These are phyloP conservation scores for Coregonus clupeaformis DNA, from an alignment of 2,113 vertebrate genomes.

Conservation along the genomic window DNA sequence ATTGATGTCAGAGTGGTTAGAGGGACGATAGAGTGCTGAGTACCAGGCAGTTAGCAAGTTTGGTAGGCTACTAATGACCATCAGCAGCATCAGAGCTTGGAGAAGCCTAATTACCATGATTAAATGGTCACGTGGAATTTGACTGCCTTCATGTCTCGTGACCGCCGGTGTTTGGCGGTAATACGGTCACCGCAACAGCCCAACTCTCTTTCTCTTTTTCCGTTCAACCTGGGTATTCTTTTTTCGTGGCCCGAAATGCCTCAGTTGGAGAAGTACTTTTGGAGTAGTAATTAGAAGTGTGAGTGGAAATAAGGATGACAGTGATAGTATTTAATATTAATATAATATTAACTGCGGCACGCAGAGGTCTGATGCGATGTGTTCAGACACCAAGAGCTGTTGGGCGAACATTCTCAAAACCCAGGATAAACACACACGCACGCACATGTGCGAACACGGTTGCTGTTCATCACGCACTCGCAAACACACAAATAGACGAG, in stretches of 20 bases:
- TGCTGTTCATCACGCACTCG: not conserved
- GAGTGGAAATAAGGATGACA: not conserved
- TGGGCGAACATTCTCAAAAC: not conserved
- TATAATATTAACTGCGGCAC: not conserved
- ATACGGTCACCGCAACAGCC: too few species aligned
- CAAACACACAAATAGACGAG: not conserved
- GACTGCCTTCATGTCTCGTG: too few species aligned
- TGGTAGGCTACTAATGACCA: too few species aligned
- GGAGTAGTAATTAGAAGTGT: not conserved
- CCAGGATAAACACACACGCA: not conserved
- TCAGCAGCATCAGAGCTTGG: too few species aligned
- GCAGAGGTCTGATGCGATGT: not conserved
- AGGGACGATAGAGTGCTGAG: too few species aligned
- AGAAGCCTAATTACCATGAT: too few species aligned
- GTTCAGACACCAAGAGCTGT: slow-evolving; percentile 1
- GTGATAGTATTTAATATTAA: too few species aligned
- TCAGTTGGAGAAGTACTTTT: not conserved
- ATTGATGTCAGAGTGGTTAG: too few species aligned
- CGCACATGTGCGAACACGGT: not conserved
- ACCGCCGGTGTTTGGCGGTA: too few species aligned
- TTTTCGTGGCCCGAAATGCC: not conserved
- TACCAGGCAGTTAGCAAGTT: too few species aligned
- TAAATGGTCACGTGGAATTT: too few species aligned
- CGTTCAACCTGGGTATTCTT: not conserved
- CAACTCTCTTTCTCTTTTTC: too few species aligned